These are phyloP conservation scores for Chamaea fasciata DNA, from an alignment of 2,113 vertebrate genomes.

Conservation along the genomic window DNA sequence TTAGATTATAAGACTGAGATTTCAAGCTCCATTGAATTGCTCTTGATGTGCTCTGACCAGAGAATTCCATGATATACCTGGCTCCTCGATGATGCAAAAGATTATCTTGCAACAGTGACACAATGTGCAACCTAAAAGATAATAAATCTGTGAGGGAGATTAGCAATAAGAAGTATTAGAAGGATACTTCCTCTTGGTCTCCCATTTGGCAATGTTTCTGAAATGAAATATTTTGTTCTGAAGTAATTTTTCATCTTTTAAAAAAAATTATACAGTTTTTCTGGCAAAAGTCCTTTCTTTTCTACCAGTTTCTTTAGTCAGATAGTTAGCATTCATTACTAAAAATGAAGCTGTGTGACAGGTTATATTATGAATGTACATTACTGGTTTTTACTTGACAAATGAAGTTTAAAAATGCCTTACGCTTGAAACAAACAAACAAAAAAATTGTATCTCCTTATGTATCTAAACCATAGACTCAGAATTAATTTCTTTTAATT, in stretches of 20 bases:
- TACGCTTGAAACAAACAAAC: not conserved
- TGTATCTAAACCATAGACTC: not conserved
- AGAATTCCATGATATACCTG: not conserved
- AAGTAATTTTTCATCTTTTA: not conserved
- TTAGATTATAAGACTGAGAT: not conserved
- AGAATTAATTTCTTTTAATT: slow-evolving; percentile 2
- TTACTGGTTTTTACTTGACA: not conserved
- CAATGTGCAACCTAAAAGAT: not conserved
- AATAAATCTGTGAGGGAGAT: not conserved
- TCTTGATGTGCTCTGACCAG: not conserved
- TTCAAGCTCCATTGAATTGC: not conserved
- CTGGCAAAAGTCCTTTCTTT: not conserved
- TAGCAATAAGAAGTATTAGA: not conserved
- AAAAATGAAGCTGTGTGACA: not conserved
- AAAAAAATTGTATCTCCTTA: not conserved
- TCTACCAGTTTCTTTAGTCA: not conserved
- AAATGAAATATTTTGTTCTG: not conserved
- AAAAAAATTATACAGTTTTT: not conserved
- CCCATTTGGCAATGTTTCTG: not conserved
- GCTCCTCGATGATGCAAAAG: not conserved
- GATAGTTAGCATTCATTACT: not conserved
- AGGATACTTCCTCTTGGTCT: not conserved
- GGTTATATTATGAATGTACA: not conserved
- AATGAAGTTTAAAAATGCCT: not conserved
- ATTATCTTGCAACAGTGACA: not conserved